Evolutionary conservation across 2,113 vertebrate genomes (phyloP), one percentile per base, ranked within the genome.

Genomic region (Ancistrus triradiatus): DNA sequence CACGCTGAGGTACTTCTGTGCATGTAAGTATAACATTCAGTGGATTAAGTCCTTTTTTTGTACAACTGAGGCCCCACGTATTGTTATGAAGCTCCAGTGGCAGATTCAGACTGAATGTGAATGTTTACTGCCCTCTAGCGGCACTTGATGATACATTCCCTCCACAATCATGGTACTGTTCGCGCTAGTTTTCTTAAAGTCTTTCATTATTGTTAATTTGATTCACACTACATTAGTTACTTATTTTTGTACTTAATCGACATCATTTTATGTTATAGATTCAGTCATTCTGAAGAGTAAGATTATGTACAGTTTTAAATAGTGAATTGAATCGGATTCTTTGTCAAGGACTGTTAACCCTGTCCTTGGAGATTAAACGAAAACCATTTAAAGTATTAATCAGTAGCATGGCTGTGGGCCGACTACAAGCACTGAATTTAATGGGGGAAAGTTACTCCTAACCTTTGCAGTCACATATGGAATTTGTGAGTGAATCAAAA

Each of bases 51-150:
- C 60, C 60, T 19, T n/a, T 24, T 66, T 64, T 46, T 49, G 60
- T 63, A 44, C 27, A 17, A 53, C 14, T 7, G 42, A 68, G 70
- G 55, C 65, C 19, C 53, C 24, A 19, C 53, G 43, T 48, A 43
- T 63, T 63, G 65, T 46, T 63, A 48, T 25, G 21, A 73, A 53
- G 59, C 59, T 53, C 60, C 59, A 63, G 53, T 67, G 70, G 80
- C 75, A 76, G 80, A 75, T 82, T 77, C 73, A 78, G 47, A 60
- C 75, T 77, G 75, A 87, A 80, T 81, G 80, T 83, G 81, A 78
- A 76, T 75, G 77, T 85, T 84, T 85, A 78, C 80, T 82, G 85
- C 78, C 84, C 77, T 78, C 79, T 83, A 83, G 80, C 83, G 86
- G 77, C 77, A 74, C 46, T 73, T 80, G 74, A 79, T 27, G 63